Conservation (phyloP, 2,113 vertebrate species). For the Raja brachyura region DNA sequence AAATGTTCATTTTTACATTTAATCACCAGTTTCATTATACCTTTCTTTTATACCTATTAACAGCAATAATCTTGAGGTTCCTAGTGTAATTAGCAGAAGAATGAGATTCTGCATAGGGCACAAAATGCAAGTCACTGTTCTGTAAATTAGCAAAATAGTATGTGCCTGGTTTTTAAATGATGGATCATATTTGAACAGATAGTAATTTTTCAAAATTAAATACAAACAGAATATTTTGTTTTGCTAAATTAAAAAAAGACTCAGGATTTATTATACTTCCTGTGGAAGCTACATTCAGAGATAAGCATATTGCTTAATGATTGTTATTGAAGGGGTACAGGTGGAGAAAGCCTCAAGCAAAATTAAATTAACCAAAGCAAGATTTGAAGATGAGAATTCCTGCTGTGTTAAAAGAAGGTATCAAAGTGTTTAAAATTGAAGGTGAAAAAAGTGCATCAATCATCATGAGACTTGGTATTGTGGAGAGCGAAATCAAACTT, state of each 20-base stretch:
- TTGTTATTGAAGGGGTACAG: not conserved
- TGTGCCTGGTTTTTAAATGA: not conserved
- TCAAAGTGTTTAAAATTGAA: not conserved
- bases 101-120: not conserved
- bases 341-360: conserved; percentile 15
- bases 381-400: not conserved
- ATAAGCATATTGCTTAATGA: not conserved
- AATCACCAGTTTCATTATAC: not conserved
- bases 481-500: not conserved
- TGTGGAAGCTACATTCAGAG: not conserved
- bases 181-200: not conserved
- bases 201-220: not conserved
- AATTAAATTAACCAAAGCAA: conserved; percentile 10
- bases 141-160: not conserved
- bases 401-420: conserved; percentile 17
- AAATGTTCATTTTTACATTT: not conserved
- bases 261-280: not conserved
- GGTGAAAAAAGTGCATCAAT: not conserved
- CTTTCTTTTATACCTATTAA: not conserved
- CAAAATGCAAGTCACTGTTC: not conserved
- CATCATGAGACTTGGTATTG: not conserved
- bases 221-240: too few species aligned
- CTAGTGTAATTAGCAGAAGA: not conserved
- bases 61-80: not conserved
- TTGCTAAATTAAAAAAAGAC: not conserved